Evolutionary conservation across 2,888 invertebrate genomes (phyloP).

Genomic region (Druceiella hillmani): DNA sequence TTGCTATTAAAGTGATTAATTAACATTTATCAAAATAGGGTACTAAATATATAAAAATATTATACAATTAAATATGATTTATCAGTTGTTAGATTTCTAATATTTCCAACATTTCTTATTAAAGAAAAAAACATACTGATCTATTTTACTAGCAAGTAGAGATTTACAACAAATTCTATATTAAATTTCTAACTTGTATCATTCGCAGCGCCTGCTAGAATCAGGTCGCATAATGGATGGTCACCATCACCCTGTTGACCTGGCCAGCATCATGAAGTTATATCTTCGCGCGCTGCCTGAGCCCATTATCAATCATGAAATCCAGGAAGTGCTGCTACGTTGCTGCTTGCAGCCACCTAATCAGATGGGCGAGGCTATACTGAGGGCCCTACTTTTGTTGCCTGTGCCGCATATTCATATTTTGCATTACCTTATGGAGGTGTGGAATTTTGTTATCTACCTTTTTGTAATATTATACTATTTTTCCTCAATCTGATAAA

Average conservation of each 20-base stretch:
- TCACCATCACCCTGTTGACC: conserved; percentile 75
- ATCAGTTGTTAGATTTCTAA: too few species aligned
- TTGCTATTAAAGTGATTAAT: too few species aligned
- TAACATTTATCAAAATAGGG: too few species aligned
- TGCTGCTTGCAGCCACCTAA: conserved; percentile 50
- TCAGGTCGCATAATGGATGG: conserved; percentile 64
- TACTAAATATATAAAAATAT: too few species aligned
- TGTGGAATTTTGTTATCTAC: conserved; percentile 28
- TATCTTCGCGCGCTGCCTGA: conserved; percentile 83
- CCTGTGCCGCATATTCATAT: conserved; percentile 74
- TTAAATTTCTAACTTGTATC: not conserved
- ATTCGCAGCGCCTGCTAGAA: conserved; percentile 60
- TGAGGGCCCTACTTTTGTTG: conserved; percentile 64
- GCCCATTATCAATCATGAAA: conserved; percentile 66
- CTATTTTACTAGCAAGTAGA: too few species aligned
- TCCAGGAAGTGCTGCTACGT: conserved; percentile 71
- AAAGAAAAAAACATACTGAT: too few species aligned
- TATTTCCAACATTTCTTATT: too few species aligned
- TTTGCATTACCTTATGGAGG: conserved; percentile 77
- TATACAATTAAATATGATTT: too few species aligned
- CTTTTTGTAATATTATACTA: conserved; percentile 4
- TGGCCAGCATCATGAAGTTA: conserved; percentile 79
- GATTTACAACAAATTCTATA: too few species aligned
- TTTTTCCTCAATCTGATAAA: not conserved
- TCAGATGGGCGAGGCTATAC: conserved; percentile 45